phyloP scores from a whole-genome alignment of 2,113 vertebrate genomes.

The Oreotrochilus melanogaster region DNA sequence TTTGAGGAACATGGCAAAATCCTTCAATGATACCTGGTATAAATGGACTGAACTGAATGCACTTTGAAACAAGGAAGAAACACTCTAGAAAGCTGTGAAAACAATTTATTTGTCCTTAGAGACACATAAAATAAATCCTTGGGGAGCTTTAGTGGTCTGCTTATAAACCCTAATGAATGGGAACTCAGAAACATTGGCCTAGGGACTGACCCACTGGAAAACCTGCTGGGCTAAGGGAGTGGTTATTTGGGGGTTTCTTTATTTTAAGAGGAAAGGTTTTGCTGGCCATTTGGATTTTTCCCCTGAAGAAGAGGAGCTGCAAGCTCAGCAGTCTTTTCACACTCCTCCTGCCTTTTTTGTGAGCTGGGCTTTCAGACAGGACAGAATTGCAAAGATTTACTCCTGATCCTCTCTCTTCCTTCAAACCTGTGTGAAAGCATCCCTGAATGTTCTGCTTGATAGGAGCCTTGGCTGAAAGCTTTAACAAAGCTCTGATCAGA shows the following conservation, averaged over 20 bases:
- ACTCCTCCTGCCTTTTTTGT: neutral
- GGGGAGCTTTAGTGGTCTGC: neutral
- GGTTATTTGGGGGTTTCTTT: neutral
- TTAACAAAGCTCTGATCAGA: neutral
- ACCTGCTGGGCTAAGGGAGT: neutral
- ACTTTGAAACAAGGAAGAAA: neutral
- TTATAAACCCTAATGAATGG: neutral
- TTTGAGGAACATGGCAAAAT: neutral
- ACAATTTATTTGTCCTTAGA: neutral
- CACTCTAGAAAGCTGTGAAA: constrained; percentile 2
- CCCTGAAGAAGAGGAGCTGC: neutral
- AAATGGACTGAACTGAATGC: constrained; percentile 13
- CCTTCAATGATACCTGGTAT: neutral
- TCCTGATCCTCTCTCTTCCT: neutral
- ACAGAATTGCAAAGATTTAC: neutral
- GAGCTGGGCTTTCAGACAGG: neutral
- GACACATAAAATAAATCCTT: neutral
- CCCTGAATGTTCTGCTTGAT: neutral
- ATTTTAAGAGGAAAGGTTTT: neutral
- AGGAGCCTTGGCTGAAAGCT: neutral
- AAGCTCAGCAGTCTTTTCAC: neutral
- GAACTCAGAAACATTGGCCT: neutral
- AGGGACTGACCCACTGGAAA: neutral
- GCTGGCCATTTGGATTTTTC: neutral
- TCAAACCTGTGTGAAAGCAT: neutral